phyloP scores from a whole-genome alignment of 2,888 invertebrate species.

The Atrina japonica region DNA sequence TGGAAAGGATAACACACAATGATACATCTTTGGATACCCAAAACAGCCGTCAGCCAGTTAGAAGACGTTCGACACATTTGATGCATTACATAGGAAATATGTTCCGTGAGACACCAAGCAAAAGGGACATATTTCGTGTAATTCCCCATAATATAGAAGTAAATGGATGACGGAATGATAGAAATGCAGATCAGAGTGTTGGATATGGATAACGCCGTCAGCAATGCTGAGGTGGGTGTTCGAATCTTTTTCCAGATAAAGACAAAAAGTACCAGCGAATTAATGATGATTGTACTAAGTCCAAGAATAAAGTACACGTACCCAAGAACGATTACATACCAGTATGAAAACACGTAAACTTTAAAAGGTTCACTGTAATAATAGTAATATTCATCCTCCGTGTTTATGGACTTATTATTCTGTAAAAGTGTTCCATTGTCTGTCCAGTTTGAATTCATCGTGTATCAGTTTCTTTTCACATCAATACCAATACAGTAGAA shows the following conservation, averaged over 20 bases:
- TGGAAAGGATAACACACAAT: conserved; percentile 32
- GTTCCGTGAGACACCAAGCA: conserved; percentile 25
- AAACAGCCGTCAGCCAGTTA: conserved; percentile 28
- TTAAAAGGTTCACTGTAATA: conserved; percentile 27
- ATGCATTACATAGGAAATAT: conserved; percentile 24
- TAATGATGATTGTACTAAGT: conserved; percentile 19
- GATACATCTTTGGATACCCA: conserved; percentile 31
- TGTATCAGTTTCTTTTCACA: too few relatives aligned
- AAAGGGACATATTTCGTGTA: conserved; percentile 20
- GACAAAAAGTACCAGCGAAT: conserved; percentile 25
- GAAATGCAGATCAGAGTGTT: conserved; percentile 25
- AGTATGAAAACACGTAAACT: conserved; percentile 6
- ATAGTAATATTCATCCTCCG: conserved; percentile 1
- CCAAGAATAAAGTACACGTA: conserved; percentile 27
- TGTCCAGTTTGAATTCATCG: too few relatives aligned
- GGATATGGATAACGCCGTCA: conserved; percentile 24
- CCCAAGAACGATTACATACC: conserved; percentile 20
- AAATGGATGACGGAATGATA: conserved; percentile 19
- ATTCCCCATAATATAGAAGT: conserved; percentile 16
- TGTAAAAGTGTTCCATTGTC: too few relatives aligned
- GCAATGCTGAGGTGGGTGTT: conserved; percentile 28
- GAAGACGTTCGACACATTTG: conserved; percentile 24
- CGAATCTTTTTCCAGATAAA: conserved; percentile 29
- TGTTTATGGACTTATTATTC: too few relatives aligned
- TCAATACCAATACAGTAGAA: too few relatives aligned